Evolutionary conservation across 1,140 invertebrate genomes (phyloP), one percentile per base, ranked within the genome.

Genomic region (Drosophila carrolli): DNA sequence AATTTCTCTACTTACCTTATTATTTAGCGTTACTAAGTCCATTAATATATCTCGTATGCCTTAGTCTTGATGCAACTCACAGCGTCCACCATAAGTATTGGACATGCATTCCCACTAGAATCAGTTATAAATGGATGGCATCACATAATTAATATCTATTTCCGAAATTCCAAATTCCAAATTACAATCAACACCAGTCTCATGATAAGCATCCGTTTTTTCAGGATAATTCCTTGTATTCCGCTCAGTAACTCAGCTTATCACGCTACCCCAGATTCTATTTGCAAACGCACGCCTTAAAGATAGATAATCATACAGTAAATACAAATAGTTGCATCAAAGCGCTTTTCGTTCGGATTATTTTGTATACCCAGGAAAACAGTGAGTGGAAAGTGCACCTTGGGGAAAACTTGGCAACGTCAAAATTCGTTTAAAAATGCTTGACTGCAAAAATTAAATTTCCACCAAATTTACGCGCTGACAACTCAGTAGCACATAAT

Each of bases 91-190:
- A 61, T 35, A 37, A 44, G 8, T 46, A 56, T 50, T 50, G 41
- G 58, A 74, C 59, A 56, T 61, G 23, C 73, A 67, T 74, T 62
- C n/a, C 40, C 41, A 62, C 41, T 43, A 38, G 27, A 57, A 65
- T 37, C 40, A 35, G 53, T 53, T 35, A 38, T 48, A 46, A 10
- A 46, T 40, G 27, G 23, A 68, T 40, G 38, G 38, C 48, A 68
- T 68, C 23, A 16, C 8, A 14, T 14, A 29, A 40, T 60, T 43
- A 19, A 61, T 70, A 50, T 65, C 58, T 44, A 43, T 50, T 56
- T 48, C 47, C 44, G 43, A 85, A 80, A 84, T 73, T 81, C 72
- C 59, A 85, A 80, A 84, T 73, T 81, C 72, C 59, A 78, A 84
- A 79, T 76, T 79, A 50, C 54, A 62, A 40, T 74, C 37, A 54